Percentiles rank a stretch among this genome's conserved stretches.
Conservation (phyloP, 2,888 invertebrate genomes). For the Venusia cambrica region DNA sequence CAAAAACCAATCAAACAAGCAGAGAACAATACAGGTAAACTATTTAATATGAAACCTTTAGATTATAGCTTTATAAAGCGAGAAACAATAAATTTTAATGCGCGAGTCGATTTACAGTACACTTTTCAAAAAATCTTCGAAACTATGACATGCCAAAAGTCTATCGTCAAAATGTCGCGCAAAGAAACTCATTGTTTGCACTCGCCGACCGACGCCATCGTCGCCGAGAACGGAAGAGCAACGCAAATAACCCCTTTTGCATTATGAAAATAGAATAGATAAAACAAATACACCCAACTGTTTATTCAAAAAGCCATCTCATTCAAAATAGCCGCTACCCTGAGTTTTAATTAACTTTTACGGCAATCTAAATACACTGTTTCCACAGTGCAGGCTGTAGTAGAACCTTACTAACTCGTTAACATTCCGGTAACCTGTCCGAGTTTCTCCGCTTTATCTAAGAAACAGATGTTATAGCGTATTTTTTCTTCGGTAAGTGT, state of each 20-base stretch:
- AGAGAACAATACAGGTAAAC: too few relatives aligned
- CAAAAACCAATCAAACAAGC: too few relatives aligned
- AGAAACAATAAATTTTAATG: too few relatives aligned
- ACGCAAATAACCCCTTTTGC: constrained; percentile 64
- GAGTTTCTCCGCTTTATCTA: constrained; percentile 16
- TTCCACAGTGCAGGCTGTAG: constrained; percentile 5
- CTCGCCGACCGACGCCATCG: constrained; percentile 26
- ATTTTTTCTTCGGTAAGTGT: constrained; percentile 19
- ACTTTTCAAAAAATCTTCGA: too few relatives aligned
- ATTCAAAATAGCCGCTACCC: constrained; percentile 40
- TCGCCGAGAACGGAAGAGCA: constrained; percentile 45
- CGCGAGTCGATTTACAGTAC: too few relatives aligned
- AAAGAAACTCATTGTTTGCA: constrained; percentile 55
- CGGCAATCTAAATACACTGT: constrained; percentile 30
- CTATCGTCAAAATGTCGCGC: constrained; percentile 41
- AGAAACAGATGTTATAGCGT: constrained; percentile 22
- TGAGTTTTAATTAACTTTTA: constrained; percentile 44
- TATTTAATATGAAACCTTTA: too few relatives aligned
- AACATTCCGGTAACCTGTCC: constrained; percentile 24
- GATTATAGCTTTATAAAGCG: too few relatives aligned
- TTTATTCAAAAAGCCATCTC: constrained; percentile 44
- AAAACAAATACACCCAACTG: constrained; percentile 52
- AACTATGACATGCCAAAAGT: constrained; percentile 15
- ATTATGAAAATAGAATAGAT: constrained; percentile 62
- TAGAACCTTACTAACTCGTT: constrained; percentile 18